phyloP scores from a whole-genome alignment of 2,888 invertebrate genomes.

The Leucania comma region DNA sequence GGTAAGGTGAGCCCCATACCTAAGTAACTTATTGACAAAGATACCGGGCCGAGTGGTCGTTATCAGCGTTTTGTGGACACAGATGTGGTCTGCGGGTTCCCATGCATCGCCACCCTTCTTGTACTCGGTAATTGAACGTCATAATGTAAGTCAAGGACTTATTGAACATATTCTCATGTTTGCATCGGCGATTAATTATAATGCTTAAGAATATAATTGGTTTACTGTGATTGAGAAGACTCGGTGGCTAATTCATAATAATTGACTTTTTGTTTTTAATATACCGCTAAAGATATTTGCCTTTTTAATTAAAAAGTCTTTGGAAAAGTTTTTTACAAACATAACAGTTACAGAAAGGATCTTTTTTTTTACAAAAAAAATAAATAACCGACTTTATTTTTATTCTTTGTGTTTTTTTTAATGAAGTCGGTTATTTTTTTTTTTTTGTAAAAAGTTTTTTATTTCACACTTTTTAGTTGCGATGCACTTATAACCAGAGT shows the following conservation, averaged over 20 bases:
- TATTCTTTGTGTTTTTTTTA: too few relatives aligned
- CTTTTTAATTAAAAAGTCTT: too few relatives aligned
- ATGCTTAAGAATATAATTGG: not conserved
- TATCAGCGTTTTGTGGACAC: conserved; percentile 82
- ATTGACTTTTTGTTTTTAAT: too few relatives aligned
- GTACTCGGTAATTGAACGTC: conserved; percentile 66
- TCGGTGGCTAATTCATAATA: not conserved
- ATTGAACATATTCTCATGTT: conserved; percentile 24
- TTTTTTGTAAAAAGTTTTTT: too few relatives aligned
- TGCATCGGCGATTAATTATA: conserved; percentile 8
- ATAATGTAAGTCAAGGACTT: conserved; percentile 67
- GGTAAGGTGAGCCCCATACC: conserved; percentile 22
- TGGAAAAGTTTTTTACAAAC: too few relatives aligned
- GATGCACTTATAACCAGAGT: too few relatives aligned
- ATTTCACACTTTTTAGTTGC: too few relatives aligned
- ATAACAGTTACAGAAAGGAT: too few relatives aligned
- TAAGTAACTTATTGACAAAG: conserved; percentile 59
- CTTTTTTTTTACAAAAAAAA: too few relatives aligned
- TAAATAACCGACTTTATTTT: too few relatives aligned
- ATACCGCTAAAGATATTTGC: too few relatives aligned
- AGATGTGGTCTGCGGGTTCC: conserved; percentile 82
- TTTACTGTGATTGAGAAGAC: not conserved
- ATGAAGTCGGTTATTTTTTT: too few relatives aligned
- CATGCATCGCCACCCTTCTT: conserved; percentile 67
- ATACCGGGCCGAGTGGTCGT: conserved; percentile 64